Evolutionary conservation across 2,888 invertebrate genomes (phyloP).

Genomic region (Chromoteleia sp.): DNA sequence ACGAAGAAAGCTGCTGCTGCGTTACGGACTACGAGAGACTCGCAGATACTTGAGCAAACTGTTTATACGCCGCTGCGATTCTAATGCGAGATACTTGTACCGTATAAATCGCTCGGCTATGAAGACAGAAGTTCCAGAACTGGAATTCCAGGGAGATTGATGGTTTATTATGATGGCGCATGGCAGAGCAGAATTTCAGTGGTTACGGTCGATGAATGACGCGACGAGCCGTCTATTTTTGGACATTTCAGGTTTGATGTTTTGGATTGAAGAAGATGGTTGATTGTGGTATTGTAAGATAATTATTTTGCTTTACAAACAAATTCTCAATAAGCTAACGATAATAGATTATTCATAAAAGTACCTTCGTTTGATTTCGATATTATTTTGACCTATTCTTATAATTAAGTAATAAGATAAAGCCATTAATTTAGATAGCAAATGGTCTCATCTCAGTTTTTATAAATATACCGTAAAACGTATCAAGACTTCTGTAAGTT

Average conservation of each 20-base stretch:
- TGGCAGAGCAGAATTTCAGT: conserved; percentile 28
- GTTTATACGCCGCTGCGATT: conserved; percentile 43
- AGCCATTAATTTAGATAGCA: conserved; percentile 22
- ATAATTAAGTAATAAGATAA: background rate
- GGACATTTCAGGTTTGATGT: background rate
- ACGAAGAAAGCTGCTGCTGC: conserved; percentile 23
- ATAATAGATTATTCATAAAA: too few species aligned
- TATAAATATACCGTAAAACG: conserved; percentile 64
- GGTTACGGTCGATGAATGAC: conserved; percentile 44
- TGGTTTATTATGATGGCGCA: conserved; percentile 29
- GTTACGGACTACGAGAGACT: conserved; percentile 19
- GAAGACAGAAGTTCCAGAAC: conserved; percentile 40
- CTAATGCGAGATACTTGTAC: conserved; percentile 55
- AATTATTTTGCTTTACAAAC: too few species aligned
- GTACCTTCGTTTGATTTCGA: too few species aligned
- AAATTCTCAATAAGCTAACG: too few species aligned
- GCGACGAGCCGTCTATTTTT: conserved; percentile 9
- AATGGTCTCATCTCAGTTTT: conserved; percentile 76
- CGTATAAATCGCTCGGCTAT: conserved; percentile 39
- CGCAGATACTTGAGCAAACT: conserved; percentile 37
- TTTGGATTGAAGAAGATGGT: background rate
- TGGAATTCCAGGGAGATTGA: conserved; percentile 32
- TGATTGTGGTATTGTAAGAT: too few species aligned
- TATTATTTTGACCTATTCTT: too few species aligned
- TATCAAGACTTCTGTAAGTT: conserved; percentile 72